Conservation (phyloP, 1,140 invertebrate species). For the Paraescarpia echinospica region DNA sequence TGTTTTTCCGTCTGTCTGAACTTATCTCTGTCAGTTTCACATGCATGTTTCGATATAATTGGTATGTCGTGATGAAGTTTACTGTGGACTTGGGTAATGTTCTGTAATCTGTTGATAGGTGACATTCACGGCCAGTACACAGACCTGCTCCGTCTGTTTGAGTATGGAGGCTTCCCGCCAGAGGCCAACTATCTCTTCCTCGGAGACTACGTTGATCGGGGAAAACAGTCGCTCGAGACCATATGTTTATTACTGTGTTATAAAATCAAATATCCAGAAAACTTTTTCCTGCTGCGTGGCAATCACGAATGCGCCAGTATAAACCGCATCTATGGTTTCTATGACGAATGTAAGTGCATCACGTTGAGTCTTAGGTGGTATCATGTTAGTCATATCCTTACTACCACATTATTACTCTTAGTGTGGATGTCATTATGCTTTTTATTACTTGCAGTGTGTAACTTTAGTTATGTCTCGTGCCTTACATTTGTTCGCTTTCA, state of each 20-base stretch:
- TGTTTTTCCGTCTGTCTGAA: no score
- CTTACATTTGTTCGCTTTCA: no score
- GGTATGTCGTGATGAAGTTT: no score
- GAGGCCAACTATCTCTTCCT: slow-evolving; percentile 68
- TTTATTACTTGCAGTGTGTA: no score
- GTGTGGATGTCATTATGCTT: no score
- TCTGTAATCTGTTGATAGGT: slow-evolving; percentile 54
- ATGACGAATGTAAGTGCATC: slow-evolving; percentile 59
- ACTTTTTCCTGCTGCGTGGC: slow-evolving; percentile 70
- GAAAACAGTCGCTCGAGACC: slow-evolving; percentile 65
- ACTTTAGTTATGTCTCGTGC: no score
- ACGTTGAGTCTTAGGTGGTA: neutral
- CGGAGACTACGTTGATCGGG: slow-evolving; percentile 64
- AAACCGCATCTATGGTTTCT: slow-evolving; percentile 67
- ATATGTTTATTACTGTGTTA: slow-evolving; percentile 58
- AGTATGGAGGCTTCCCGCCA: slow-evolving; percentile 65
- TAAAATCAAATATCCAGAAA: slow-evolving; percentile 64
- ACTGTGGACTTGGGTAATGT: no score
- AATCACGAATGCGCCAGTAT: slow-evolving; percentile 71
- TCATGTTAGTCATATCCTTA: neutral
- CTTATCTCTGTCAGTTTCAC: no score
- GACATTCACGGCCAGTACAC: slow-evolving; percentile 67
- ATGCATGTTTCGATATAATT: no score
- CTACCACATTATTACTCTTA: no score
- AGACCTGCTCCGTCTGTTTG: slow-evolving; percentile 63